Evolutionary conservation across 2,888 invertebrate species (phyloP), one percentile per base, ranked within the genome.

Genomic region (Pseudococcus viburni): DNA sequence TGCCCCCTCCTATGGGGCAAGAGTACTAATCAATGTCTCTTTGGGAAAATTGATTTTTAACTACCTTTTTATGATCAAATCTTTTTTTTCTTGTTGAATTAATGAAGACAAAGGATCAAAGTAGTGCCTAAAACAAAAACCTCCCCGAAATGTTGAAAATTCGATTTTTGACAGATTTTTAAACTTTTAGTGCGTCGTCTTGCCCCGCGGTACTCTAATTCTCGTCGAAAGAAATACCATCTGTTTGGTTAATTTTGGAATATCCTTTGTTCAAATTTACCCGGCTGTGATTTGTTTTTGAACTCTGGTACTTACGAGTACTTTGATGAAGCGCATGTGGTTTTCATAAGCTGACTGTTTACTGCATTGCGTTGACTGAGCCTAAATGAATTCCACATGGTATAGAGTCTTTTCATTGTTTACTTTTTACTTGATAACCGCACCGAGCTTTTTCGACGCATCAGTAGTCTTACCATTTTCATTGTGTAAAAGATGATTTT

Each of bases 391-490:
- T 64, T 64, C 64, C 64, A 64, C 64, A 7, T 42, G 42, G 42
- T 42, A 42, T n/a, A 55, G 64, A 22, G 64, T 64, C 64, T 64
- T 64, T 64, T 64, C 64, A 64, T 64, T 64, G 64, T 64, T 64
- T 64, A 64, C 64, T 64, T 64, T 64, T 64, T 64, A 22, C 64
- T 64, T 64, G 8, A 22, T 64, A 64, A 64, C 64, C 22, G 15
- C 64, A 42, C 42, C 42, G 64, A 64, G 64, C 22, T 64, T 64
- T 64, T 64, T 59, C 55, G 64, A 6, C 64, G 64, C 64, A 64
- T 64, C 64, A 11, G 15, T 22, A 64, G 22, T 64, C 64, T 64
- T 64, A 64, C 15, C n/a, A 59, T 42, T 8, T 64, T 64, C 64
- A 64, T 22, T 64, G 19, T 22, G 22, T 22, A 64, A 64, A 22